These are phyloP conservation scores for Pangasius mekongensis DNA, from an alignment of 2,797 vertebrate species.

Conservation along the genomic window DNA sequence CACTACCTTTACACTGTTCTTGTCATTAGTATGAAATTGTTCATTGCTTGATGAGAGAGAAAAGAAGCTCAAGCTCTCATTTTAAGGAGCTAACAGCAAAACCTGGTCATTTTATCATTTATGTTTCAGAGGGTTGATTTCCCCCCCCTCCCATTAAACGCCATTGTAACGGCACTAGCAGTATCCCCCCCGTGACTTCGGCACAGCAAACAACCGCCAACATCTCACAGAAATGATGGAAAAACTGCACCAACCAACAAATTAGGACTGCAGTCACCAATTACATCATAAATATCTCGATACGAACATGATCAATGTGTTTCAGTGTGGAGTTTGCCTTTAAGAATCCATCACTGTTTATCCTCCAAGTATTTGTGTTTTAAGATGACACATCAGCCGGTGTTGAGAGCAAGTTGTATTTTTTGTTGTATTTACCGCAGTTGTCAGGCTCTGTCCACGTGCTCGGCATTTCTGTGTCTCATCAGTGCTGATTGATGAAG, in stretches of 20 bases:
- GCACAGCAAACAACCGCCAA: neutral
- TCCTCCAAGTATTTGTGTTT: neutral
- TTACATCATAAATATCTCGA: neutral
- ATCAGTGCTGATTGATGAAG: constrained; percentile 15
- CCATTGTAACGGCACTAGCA: neutral
- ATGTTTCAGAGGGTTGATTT: neutral
- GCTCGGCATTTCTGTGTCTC: neutral
- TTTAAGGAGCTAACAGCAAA: neutral
- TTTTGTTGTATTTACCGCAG: neutral
- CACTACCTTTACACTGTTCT: no score
- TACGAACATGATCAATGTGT: neutral
- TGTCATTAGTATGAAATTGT: neutral
- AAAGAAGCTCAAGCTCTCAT: neutral
- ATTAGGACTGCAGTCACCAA: neutral
- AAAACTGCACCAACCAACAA: neutral
- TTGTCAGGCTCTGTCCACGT: neutral
- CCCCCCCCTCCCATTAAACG: neutral
- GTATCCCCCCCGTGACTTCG: neutral
- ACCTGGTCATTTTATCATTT: neutral
- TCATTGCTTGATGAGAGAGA: neutral
- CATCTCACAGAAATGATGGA: neutral
- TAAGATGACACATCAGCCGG: no score
- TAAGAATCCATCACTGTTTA: neutral
- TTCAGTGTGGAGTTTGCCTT: neutral
- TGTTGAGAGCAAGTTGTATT: neutral